These are phyloP conservation scores for Eupsittula cactorum DNA, from an alignment of 2,113 vertebrate species.

Conservation along the genomic window DNA sequence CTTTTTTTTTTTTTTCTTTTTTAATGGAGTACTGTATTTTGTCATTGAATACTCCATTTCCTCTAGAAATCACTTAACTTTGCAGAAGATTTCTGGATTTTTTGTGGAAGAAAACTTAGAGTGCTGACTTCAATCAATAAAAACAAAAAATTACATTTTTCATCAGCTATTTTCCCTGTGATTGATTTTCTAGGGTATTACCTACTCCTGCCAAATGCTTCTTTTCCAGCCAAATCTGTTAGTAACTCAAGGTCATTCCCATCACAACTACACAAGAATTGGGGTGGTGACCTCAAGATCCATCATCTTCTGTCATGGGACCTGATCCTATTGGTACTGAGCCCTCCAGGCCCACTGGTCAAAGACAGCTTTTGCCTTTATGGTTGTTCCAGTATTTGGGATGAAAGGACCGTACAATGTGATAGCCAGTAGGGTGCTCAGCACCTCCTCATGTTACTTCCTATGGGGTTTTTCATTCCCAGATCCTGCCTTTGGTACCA, in stretches of 20 bases:
- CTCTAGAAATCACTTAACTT: neutral
- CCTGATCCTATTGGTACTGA: neutral
- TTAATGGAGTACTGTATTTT: neutral
- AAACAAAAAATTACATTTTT: neutral
- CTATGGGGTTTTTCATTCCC: neutral
- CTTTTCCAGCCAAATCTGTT: neutral
- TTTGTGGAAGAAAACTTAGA: neutral
- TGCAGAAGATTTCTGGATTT: neutral
- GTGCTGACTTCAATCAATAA: neutral
- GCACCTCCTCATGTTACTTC: neutral
- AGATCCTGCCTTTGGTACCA: neutral
- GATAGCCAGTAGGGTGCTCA: neutral
- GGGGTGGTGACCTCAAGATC: slow-evolving; percentile 32
- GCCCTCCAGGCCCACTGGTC: neutral
- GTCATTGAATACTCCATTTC: neutral
- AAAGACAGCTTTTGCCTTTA: neutral
- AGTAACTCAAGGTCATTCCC: neutral
- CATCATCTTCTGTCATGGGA: slow-evolving; percentile 17
- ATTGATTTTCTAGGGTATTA: neutral
- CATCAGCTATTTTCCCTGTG: neutral
- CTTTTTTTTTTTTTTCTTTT: neutral
- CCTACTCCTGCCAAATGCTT: neutral
- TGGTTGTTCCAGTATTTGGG: neutral
- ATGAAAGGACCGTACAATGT: neutral
- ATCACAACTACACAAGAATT: slow-evolving; percentile 17